These are phyloP conservation scores for Xyrauchen texanus DNA, from an alignment of 2,113 vertebrate genomes.

Conservation along the genomic window DNA sequence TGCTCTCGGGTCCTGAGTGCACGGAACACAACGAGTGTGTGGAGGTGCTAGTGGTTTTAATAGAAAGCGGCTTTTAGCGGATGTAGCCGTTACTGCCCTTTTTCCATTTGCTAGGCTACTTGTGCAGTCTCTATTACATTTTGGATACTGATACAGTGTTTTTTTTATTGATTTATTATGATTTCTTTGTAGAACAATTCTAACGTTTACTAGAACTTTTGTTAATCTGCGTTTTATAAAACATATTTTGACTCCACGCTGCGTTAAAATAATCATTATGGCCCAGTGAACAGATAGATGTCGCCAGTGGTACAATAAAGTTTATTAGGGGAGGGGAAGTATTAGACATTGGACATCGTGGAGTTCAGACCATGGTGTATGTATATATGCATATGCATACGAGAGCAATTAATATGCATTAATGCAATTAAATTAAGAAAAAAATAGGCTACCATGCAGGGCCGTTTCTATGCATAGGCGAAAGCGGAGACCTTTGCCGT, in stretches of 20 bases:
- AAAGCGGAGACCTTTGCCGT: no score
- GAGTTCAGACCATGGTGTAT: not conserved
- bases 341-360: not conserved
- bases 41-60: not conserved
- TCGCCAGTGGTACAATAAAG: conserved; percentile 28
- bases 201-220: no score
- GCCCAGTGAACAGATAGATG: conserved; percentile 20
- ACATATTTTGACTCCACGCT: not conserved
- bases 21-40: not conserved
- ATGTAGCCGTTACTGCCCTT: no score
- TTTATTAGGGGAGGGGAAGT: not conserved
- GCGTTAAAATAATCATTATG: not conserved
- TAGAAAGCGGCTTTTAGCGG: not conserved
- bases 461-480: no score
- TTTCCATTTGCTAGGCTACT: not conserved
- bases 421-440: not conserved
- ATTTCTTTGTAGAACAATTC: no score
- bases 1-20: not conserved
- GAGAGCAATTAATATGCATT: not conserved
- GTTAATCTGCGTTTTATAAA: no score
- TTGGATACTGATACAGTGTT: no score
- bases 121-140: not conserved
- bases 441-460: not conserved
- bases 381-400: not conserved
- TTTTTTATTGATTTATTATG: no score